Conservation (phyloP, 1,140 invertebrate genomes). For the Adoxophyes honmai region DNA sequence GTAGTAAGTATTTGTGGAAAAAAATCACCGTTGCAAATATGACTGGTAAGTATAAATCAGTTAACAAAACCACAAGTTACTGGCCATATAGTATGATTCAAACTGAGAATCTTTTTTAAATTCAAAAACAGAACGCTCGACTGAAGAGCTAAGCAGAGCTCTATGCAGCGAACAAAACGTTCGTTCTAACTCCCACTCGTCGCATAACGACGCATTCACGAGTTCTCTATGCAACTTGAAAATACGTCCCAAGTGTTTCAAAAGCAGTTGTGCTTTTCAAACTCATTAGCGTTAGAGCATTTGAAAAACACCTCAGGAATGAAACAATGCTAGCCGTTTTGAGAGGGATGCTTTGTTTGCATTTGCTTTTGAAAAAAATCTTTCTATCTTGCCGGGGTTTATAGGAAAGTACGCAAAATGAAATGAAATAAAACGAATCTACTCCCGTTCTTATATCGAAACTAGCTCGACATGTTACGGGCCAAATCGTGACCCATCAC, state of each 20-base stretch:
- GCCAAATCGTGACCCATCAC: too few relatives aligned
- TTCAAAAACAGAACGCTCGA: not conserved
- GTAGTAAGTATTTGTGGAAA: too few relatives aligned
- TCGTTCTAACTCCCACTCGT: not conserved
- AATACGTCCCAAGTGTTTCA: not conserved
- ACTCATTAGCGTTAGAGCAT: conserved; percentile 11
- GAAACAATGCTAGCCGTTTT: not conserved
- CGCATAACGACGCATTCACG: conserved; percentile 2
- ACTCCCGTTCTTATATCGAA: too few relatives aligned
- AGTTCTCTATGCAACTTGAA: conserved; percentile 4
- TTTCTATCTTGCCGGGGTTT: too few relatives aligned
- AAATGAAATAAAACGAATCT: too few relatives aligned
- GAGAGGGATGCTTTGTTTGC: not conserved
- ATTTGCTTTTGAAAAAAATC: conserved; percentile 2
- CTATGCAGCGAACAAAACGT: not conserved
- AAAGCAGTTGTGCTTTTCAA: conserved; percentile 10
- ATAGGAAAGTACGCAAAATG: too few relatives aligned
- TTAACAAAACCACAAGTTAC: too few relatives aligned
- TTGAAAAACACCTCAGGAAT: not conserved
- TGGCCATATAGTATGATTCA: too few relatives aligned
- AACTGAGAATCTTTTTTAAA: too few relatives aligned
- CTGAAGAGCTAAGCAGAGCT: not conserved
- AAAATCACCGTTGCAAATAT: too few relatives aligned
- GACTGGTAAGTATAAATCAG: too few relatives aligned
- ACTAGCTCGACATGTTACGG: too few relatives aligned